Conservation (phyloP, 2,888 invertebrate species). For the Trilocha varians region DNA sequence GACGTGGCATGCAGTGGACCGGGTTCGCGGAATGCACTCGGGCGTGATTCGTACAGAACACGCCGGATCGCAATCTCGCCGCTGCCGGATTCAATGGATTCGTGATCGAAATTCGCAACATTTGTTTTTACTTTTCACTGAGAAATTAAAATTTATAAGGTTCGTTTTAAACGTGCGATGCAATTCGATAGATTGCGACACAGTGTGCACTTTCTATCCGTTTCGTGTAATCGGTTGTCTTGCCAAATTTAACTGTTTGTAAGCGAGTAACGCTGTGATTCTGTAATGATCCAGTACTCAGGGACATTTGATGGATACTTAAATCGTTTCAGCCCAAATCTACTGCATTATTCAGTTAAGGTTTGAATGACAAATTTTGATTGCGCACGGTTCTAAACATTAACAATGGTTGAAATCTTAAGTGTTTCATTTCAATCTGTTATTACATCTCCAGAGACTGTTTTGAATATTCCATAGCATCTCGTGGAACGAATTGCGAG, state of each 20-base stretch:
- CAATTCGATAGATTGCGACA: constrained; percentile 3
- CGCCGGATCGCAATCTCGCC: constrained; percentile 22
- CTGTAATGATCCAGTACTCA: not conserved
- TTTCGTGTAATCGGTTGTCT: not conserved
- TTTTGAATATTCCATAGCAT: too few relatives aligned
- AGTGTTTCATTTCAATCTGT: too few relatives aligned
- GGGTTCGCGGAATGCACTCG: constrained; percentile 40
- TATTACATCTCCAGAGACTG: too few relatives aligned
- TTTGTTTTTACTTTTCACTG: constrained; percentile 3
- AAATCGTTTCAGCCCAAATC: too few relatives aligned
- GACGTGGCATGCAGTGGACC: constrained; percentile 32
- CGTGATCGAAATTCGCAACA: constrained; percentile 7
- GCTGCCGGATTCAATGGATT: constrained; percentile 12
- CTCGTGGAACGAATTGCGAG: not conserved
- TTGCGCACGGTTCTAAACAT: too few relatives aligned
- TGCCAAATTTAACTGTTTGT: not conserved
- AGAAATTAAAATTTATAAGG: constrained; percentile 4
- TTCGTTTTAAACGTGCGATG: constrained; percentile 5
- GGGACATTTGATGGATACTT: too few relatives aligned
- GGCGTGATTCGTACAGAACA: constrained; percentile 49
- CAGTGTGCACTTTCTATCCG: constrained; percentile 6
- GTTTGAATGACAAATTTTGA: too few relatives aligned
- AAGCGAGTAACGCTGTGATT: not conserved
- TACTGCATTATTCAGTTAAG: too few relatives aligned
- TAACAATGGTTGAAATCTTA: too few relatives aligned